These are phyloP conservation scores for Zosterops pallidus DNA, from an alignment of 2,113 vertebrate genomes.

Conservation along the genomic window DNA sequence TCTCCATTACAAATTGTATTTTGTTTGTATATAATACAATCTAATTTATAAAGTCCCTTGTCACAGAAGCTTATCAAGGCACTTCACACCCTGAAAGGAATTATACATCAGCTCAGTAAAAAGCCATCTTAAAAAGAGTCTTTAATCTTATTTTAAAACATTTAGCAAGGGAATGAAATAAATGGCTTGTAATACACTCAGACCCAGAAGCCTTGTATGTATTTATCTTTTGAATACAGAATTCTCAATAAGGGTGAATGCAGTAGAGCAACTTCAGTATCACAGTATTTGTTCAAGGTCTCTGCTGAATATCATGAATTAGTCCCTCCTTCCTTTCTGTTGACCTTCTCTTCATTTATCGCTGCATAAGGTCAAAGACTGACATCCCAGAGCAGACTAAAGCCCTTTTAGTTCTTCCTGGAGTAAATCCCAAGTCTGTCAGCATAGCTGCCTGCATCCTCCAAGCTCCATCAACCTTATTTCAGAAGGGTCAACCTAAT, in stretches of 20 bases:
- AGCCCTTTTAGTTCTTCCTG: background rate
- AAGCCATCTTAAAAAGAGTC: background rate
- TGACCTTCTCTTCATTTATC: background rate
- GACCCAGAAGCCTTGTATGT: background rate
- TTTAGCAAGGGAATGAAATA: constrained; percentile 38
- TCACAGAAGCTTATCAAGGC: constrained; percentile 16
- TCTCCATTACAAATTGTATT: background rate
- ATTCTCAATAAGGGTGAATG: background rate
- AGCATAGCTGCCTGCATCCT: background rate
- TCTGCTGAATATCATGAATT: background rate
- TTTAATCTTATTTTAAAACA: constrained; percentile 53
- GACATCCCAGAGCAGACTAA: background rate
- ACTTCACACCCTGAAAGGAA: constrained; percentile 3
- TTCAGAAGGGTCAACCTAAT: background rate
- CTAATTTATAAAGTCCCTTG: constrained; percentile 28
- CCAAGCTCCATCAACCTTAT: background rate
- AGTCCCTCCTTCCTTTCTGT: background rate
- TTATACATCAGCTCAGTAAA: constrained; percentile 18
- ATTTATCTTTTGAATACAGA: constrained; percentile 22
- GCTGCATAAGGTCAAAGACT: background rate
- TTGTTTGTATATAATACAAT: background rate
- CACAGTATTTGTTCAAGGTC: background rate
- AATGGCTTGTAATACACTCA: background rate
- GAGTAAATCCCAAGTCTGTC: background rate
- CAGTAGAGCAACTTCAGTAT: background rate